Conservation (phyloP, 2,113 vertebrate genomes). For the Phyllostomus hastatus region DNA sequence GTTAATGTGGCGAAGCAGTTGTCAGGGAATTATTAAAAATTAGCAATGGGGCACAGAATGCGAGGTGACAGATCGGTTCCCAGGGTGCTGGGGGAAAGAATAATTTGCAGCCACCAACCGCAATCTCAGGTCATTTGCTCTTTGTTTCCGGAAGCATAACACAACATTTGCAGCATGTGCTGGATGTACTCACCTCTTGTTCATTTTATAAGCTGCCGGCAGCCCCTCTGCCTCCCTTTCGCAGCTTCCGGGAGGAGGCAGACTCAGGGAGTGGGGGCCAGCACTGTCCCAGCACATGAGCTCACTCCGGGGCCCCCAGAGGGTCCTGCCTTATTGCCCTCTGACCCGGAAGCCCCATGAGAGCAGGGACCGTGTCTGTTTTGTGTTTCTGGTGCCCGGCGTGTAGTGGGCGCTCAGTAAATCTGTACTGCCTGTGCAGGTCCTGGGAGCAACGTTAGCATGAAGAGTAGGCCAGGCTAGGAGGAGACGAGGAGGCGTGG, state of each 20-base stretch:
- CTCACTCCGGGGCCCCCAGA: not conserved
- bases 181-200: constrained; percentile 35
- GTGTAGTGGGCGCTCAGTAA: not conserved
- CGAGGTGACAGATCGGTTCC: constrained; percentile 54
- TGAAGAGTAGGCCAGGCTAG: not conserved
- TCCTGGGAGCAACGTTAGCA: not conserved
- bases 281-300: not conserved
- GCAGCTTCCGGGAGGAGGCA: not conserved
- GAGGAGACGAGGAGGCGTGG: not conserved
- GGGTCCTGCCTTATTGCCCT: not conserved
- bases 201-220: constrained; percentile 41
- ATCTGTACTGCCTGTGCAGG: not conserved
- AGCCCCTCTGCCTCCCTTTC: not conserved
- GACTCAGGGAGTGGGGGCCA: accelerated
- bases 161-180: constrained; percentile 39
- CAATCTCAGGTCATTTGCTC: constrained; percentile 48
- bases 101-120: constrained; percentile 48
- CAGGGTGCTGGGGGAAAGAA: constrained; percentile 23
- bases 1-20: constrained; percentile 2
- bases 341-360: not conserved
- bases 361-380: not conserved
- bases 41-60: constrained; percentile 25
- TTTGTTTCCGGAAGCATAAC: constrained; percentile 26
- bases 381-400: not conserved
- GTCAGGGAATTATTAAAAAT: constrained; percentile 68